Conservation (phyloP, 1,140 invertebrate species). For the Chironomus striatipennis region DNA sequence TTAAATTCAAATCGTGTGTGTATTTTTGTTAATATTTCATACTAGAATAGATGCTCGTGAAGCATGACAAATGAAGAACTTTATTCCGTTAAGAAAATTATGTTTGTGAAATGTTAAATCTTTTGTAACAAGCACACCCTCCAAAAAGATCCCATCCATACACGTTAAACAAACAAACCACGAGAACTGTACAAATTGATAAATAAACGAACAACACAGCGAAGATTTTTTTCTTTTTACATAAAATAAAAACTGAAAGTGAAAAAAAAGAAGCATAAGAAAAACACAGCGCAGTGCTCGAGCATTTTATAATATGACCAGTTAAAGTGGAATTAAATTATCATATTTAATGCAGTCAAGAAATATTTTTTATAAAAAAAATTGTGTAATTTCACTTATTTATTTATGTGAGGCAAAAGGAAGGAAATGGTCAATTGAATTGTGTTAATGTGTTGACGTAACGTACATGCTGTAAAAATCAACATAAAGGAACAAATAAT, state of each 20-base stretch:
- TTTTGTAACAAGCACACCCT: too few relatives aligned
- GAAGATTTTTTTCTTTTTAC: not conserved
- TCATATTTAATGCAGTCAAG: slow-evolving; percentile 13
- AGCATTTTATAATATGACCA: not conserved
- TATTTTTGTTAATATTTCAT: too few relatives aligned
- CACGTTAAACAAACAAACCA: too few relatives aligned
- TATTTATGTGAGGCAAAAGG: not conserved
- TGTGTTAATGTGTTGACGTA: not conserved
- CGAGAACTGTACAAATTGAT: too few relatives aligned
- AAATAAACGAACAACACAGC: slow-evolving; percentile 4
- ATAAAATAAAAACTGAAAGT: slow-evolving; percentile 15
- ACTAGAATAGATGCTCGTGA: too few relatives aligned
- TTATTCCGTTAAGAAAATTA: too few relatives aligned
- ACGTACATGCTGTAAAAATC: not conserved
- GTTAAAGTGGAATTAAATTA: not conserved
- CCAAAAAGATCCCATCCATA: not conserved
- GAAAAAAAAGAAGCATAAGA: not conserved
- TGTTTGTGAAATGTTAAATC: too few relatives aligned
- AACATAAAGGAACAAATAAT: not conserved
- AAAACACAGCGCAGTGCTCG: not conserved
- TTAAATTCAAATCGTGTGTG: too few relatives aligned
- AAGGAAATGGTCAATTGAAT: slow-evolving; percentile 8
- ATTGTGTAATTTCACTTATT: not conserved
- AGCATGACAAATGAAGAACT: too few relatives aligned
- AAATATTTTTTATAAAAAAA: not conserved